These are phyloP conservation scores for Clivina fossor DNA, from an alignment of 2,888 invertebrate genomes.

Conservation along the genomic window DNA sequence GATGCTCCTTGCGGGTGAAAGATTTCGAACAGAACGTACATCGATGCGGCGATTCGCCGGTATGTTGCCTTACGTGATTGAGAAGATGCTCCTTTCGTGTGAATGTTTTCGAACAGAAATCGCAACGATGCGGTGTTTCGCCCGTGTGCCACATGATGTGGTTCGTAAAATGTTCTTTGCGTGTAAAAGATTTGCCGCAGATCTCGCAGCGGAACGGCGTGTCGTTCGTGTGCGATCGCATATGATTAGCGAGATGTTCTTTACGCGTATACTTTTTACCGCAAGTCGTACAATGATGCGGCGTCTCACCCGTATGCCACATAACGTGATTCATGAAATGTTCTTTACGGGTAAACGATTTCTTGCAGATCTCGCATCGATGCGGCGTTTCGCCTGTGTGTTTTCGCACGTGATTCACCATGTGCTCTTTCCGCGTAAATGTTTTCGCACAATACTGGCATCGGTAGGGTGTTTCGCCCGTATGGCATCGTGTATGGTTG, in stretches of 20 bases:
- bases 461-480: constrained; percentile 79
- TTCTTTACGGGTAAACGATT: constrained; percentile 75
- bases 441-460: constrained; percentile 77
- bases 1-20: constrained; percentile 83
- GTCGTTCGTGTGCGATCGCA: constrained; percentile 86
- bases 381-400: constrained; percentile 78
- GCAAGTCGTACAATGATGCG: constrained; percentile 84
- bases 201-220: constrained; percentile 85
- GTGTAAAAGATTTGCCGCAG: constrained; percentile 84
- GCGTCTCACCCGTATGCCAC: constrained; percentile 85
- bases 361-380: constrained; percentile 76
- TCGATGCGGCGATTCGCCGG: constrained; percentile 80
- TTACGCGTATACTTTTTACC: constrained; percentile 88
- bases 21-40: constrained; percentile 86
- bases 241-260: constrained; percentile 85
- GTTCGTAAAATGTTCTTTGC: constrained; percentile 89
- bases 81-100: constrained; percentile 75
- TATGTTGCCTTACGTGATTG: constrained; percentile 77
- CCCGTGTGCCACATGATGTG: constrained; percentile 88
- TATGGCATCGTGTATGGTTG: constrained; percentile 80
- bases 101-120: constrained; percentile 78
- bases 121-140: constrained; percentile 76
- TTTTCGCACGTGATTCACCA: constrained; percentile 76
- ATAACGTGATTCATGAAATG: constrained; percentile 80
- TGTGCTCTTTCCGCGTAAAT: constrained; percentile 75